Conservation (phyloP, 1,140 invertebrate species). For the Charaxes varanes region DNA sequence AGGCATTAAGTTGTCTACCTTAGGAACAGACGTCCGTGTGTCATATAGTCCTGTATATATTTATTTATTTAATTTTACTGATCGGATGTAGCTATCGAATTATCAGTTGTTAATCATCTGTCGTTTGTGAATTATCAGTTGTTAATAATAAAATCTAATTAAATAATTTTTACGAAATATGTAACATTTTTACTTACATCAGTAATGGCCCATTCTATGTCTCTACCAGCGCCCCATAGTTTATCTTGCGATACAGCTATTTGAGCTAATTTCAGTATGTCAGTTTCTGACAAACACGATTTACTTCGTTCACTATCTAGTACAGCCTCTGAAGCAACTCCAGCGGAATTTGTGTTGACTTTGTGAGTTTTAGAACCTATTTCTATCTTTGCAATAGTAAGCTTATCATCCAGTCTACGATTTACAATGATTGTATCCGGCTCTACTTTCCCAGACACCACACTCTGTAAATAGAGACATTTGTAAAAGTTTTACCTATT, state of each 20-base stretch:
- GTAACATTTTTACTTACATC: conserved; percentile 8
- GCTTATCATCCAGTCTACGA: conserved; percentile 60
- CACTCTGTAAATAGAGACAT: conserved; percentile 79
- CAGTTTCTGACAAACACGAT: conserved; percentile 72
- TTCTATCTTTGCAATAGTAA: conserved; percentile 67
- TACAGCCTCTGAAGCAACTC: conserved; percentile 53
- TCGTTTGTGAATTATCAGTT: too few relatives aligned
- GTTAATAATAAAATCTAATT: too few relatives aligned
- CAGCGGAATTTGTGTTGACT: conserved; percentile 58
- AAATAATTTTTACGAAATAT: too few relatives aligned
- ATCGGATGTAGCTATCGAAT: too few relatives aligned
- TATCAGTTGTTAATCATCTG: too few relatives aligned
- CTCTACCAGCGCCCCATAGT: conserved; percentile 79
- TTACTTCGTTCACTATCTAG: conserved; percentile 44
- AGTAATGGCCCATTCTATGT: conserved; percentile 83
- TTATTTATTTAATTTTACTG: too few relatives aligned
- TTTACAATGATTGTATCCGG: conserved; percentile 82
- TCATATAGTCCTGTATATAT: too few relatives aligned
- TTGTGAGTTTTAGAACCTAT: conserved; percentile 77
- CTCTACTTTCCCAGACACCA: conserved; percentile 84
- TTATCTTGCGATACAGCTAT: conserved; percentile 78
- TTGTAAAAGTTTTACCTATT: too few relatives aligned
- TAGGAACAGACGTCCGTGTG: too few relatives aligned
- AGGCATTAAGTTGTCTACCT: too few relatives aligned
- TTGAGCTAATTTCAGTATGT: conserved; percentile 71